Percentiles rank a stretch among this genome's conserved stretches.
Conservation (phyloP, 2,113 vertebrate genomes). For the Ivindomyrus marchei region DNA sequence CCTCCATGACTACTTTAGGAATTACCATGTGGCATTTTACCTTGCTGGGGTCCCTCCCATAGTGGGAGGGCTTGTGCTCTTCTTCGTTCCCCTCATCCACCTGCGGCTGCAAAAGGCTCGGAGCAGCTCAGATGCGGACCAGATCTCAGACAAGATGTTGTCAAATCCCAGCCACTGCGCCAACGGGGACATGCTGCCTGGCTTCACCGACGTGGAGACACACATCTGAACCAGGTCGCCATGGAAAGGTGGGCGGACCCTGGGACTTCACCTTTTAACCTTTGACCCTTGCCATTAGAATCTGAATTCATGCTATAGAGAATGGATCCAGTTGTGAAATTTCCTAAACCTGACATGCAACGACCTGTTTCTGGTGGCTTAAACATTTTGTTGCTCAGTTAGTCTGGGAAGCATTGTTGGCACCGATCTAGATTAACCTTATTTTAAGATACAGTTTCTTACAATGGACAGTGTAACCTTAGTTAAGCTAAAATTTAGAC, state of each 20-base stretch:
- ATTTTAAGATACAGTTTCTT: neutral
- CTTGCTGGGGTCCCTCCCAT: conserved; percentile 89
- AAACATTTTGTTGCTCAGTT: neutral
- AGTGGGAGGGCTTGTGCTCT: conserved; percentile 79
- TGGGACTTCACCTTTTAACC: neutral
- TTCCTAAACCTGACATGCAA: neutral
- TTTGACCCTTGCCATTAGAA: neutral
- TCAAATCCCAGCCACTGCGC: conserved; percentile 59
- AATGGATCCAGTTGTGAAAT: neutral
- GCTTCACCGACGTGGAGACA: conserved; percentile 77
- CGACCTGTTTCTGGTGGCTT: neutral
- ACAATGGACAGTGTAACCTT: neutral
- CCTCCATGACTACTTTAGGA: conserved; percentile 72
- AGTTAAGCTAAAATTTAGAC: neutral
- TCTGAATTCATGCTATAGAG: neutral
- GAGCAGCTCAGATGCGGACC: conserved; percentile 59
- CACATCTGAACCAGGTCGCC: conserved; percentile 60
- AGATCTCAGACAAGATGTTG: conserved; percentile 77
- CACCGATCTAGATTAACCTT: neutral
- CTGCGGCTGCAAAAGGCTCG: conserved; percentile 63
- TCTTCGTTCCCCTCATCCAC: conserved; percentile 81
- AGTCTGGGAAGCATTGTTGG: neutral
- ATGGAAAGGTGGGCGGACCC: conserved; percentile 39
- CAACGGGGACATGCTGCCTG: conserved; percentile 86
- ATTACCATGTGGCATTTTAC: conserved; percentile 87